Conservation (phyloP, 2,797 vertebrate species). For the Cheirogaleus major region DNA sequence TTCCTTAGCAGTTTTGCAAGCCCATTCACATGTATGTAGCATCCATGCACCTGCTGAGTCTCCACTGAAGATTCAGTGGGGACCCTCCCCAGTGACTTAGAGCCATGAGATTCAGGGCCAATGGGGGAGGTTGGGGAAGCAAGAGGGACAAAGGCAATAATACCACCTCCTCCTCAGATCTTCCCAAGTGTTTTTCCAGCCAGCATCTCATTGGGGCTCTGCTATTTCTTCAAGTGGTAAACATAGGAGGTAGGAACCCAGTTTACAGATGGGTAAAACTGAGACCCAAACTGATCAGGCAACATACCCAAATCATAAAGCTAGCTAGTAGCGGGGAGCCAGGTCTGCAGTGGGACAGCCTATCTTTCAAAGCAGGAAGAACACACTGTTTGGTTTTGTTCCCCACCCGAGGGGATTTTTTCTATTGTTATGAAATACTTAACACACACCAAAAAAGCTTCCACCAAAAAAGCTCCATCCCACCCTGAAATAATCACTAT, state of each 20-base stretch:
- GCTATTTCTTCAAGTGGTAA: not conserved
- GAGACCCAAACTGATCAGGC: not conserved
- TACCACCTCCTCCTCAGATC: not conserved
- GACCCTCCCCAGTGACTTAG: not conserved
- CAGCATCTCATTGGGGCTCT: not conserved
- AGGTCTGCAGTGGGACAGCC: not conserved
- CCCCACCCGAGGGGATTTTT: not conserved
- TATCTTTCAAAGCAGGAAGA: not conserved
- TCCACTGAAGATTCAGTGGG: not conserved
- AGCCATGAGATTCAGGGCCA: not conserved
- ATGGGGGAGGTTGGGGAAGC: rapidly evolving
- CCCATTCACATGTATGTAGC: not conserved
- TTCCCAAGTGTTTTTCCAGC: not conserved
- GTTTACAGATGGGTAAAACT: not conserved
- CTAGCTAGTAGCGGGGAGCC: not conserved
- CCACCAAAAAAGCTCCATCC: not conserved
- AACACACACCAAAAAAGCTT: not conserved
- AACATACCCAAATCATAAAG: not conserved
- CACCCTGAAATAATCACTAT: not conserved
- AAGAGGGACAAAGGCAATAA: not conserved
- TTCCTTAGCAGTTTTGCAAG: not conserved
- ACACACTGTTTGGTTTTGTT: not conserved
- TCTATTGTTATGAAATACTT: not conserved
- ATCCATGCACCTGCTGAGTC: not conserved
- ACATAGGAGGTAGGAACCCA: not conserved